Evolutionary conservation across 2,113 vertebrate genomes (phyloP).

Genomic region (Elephas maximus): DNA sequence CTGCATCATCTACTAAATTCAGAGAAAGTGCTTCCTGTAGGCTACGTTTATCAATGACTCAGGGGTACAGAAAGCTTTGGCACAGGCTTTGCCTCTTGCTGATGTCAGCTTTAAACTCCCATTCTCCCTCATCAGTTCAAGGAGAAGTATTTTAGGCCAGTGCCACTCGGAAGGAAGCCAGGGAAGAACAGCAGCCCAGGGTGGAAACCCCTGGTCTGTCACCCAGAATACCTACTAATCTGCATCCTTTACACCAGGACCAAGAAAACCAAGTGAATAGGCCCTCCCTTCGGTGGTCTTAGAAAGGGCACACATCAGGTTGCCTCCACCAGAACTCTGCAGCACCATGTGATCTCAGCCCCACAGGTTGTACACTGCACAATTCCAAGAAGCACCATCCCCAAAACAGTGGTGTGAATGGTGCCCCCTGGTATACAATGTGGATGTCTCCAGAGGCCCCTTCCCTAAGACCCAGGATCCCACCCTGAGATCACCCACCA

Average conservation of each 20-base stretch:
- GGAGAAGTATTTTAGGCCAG: background rate
- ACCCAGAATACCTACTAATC: background rate
- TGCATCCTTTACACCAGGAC: background rate
- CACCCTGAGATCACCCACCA: background rate
- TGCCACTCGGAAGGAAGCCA: too few relatives aligned
- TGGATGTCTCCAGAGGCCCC: too few relatives aligned
- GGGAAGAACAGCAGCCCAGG: background rate
- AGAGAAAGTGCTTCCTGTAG: background rate
- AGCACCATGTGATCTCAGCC: fast-evolving
- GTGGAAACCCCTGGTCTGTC: background rate
- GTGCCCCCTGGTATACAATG: fast-evolving
- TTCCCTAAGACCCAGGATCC: background rate
- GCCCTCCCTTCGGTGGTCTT: background rate
- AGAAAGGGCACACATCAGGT: background rate
- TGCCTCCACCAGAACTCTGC: background rate
- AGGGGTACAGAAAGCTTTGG: background rate
- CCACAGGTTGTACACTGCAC: background rate
- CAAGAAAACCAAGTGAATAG: background rate
- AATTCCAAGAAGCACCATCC: background rate
- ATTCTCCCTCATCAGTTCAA: background rate
- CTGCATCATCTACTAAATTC: background rate
- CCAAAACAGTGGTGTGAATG: background rate
- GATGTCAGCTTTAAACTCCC: background rate
- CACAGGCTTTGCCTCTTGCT: background rate
- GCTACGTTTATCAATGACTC: background rate